A percentile compares a stretch with the other conserved stretches of the same genome.
Conservation (phyloP, 2,888 invertebrate genomes). For the Diachrysia chrysitis region DNA sequence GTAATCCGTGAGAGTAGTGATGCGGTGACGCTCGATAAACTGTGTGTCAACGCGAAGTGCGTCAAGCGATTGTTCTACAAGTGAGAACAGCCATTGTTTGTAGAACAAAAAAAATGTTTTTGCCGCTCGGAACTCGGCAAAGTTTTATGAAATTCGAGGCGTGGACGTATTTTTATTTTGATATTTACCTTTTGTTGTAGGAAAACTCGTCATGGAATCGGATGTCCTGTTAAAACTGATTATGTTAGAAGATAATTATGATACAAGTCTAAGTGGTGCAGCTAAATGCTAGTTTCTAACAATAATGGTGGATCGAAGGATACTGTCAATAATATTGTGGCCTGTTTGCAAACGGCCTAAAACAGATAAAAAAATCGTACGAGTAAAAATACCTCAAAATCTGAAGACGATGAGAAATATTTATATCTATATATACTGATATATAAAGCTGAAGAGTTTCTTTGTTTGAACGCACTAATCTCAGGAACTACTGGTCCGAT, state of each 20-base stretch:
- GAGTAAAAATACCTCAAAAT: too few relatives aligned
- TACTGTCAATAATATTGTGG: too few relatives aligned
- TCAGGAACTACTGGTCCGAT: too few relatives aligned
- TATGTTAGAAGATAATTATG: not conserved
- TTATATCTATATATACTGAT: too few relatives aligned
- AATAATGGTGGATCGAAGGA: too few relatives aligned
- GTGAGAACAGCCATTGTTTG: not conserved
- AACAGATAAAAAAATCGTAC: too few relatives aligned
- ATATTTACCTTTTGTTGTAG: not conserved
- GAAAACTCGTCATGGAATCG: not conserved
- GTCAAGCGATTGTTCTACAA: conserved; percentile 2
- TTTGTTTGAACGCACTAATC: too few relatives aligned
- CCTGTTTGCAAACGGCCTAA: too few relatives aligned
- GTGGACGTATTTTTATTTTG: not conserved
- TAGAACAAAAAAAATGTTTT: not conserved
- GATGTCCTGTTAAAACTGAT: not conserved
- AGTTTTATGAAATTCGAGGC: not conserved
- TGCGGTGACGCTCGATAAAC: not conserved
- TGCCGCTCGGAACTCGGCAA: not conserved
- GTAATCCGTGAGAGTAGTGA: not conserved
- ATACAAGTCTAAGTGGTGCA: not conserved
- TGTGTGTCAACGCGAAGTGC: conserved; percentile 1
- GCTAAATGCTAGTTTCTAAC: too few relatives aligned
- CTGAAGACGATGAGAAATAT: too few relatives aligned
- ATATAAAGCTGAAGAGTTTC: too few relatives aligned